Percentiles rank a stretch among this genome's conserved stretches.
These are phyloP conservation scores for mouse (Mus musculus) DNA, from an alignment of 2,113 vertebrate species.

Conservation along the genomic window GRCm39 chr9:43532501-43533000, in stretches of 20 bases:
- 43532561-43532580: neutral
- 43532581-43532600: neutral
- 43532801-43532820: neutral
- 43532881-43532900: neutral
- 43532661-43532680: neutral
- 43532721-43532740: neutral
- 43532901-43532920: rapidly evolving
- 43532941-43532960: neutral
- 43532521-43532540: neutral
- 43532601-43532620: neutral
- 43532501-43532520: neutral
- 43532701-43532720: neutral
- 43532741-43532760: neutral
- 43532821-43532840: neutral
- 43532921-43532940: neutral
- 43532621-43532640: neutral
- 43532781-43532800: neutral
- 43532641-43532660: too few species aligned
- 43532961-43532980: neutral
- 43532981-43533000: too few species aligned
- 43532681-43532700: neutral
- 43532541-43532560: too few species aligned
- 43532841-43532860: neutral
- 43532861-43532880: neutral
- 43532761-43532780: neutral